These are phyloP conservation scores for Bombylius major DNA, from an alignment of 2,888 invertebrate species.

Conservation along the genomic window DNA sequence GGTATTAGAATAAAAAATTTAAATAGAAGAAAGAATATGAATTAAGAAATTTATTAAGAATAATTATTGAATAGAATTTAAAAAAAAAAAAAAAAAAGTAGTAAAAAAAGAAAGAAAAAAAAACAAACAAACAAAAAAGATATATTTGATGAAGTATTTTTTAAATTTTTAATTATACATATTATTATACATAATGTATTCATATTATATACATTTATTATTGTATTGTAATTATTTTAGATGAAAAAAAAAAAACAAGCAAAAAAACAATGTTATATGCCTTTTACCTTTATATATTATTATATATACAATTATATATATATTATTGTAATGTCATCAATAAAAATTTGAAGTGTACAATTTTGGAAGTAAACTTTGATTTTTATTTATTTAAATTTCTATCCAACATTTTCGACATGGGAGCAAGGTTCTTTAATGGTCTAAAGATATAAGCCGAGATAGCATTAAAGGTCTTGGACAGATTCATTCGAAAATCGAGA, in stretches of 20 bases:
- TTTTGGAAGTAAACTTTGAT: background rate
- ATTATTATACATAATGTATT: background rate
- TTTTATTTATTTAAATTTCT: too few relatives aligned
- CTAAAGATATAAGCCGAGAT: too few relatives aligned
- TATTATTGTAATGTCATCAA: background rate
- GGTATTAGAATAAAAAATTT: conserved; percentile 33
- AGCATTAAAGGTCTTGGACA: too few relatives aligned
- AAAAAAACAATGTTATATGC: background rate
- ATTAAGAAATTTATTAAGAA: too few relatives aligned
- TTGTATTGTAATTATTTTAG: background rate
- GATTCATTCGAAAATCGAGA: too few relatives aligned
- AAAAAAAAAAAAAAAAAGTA: background rate
- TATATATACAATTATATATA: background rate
- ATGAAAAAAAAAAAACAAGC: background rate
- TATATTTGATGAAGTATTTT: background rate
- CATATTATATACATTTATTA: background rate
- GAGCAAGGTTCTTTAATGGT: too few relatives aligned
- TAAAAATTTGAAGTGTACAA: background rate
- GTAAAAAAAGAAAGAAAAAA: background rate
- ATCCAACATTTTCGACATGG: too few relatives aligned
- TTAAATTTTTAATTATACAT: background rate
- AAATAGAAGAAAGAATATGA: background rate
- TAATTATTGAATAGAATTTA: background rate
- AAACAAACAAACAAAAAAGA: background rate
- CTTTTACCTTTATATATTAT: background rate